Conservation (phyloP, 2,113 vertebrate species). For the Corythornis vintsioides region DNA sequence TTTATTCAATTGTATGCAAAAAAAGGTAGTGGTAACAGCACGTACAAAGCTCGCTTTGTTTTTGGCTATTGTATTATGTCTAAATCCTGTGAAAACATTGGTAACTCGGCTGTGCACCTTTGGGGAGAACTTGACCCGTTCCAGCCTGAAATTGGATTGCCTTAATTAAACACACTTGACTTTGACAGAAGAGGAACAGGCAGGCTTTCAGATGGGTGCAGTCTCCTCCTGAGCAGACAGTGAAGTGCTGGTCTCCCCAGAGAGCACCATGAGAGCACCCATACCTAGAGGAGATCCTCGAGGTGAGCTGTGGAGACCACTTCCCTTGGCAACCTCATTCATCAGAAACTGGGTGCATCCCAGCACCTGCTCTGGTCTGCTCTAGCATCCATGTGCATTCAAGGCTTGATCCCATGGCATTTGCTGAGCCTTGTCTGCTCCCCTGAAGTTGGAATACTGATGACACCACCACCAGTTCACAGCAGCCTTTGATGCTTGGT, state of each 20-base stretch:
- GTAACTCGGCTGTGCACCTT: slow-evolving; percentile 43
- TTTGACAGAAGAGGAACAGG: slow-evolving; percentile 56
- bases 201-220: slow-evolving; percentile 1
- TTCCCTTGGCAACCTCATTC: rapidly evolving
- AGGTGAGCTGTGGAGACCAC: rapidly evolving
- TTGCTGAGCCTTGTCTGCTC: neutral
- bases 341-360: neutral
- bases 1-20: slow-evolving; percentile 80
- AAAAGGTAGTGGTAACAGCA: slow-evolving; percentile 47
- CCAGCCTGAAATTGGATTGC: slow-evolving; percentile 58
- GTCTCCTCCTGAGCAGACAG: neutral
- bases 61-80: slow-evolving; percentile 56
- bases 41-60: slow-evolving; percentile 48
- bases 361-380: rapidly evolving
- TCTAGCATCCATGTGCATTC: neutral
- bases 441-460: neutral
- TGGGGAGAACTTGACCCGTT: slow-evolving; percentile 70
- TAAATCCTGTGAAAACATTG: slow-evolving; percentile 74
- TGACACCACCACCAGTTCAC: neutral
- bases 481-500: neutral
- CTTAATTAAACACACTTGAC: slow-evolving; percentile 72
- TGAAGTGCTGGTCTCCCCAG: rapidly evolving
- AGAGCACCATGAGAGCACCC: neutral
- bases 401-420: neutral
- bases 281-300: neutral